Base-by-base conservation (phyloP, 2,113 vertebrate species). In the Puntigrus tetrazona region DNA sequence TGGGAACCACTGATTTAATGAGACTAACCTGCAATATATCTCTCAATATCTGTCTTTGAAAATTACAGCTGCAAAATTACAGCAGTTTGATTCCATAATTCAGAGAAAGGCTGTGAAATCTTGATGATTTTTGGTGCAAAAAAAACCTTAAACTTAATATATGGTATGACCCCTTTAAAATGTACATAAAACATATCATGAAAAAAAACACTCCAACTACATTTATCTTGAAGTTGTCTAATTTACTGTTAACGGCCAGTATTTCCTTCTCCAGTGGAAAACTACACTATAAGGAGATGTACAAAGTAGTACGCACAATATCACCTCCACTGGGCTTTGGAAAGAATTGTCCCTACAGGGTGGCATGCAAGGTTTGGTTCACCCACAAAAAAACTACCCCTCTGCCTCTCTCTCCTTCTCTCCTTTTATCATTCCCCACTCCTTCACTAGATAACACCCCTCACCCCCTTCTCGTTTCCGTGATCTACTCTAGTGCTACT, bases 271-370 rank as follows among this genome's bases (percentile, higher is more conserved):
- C 92, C 96, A 99, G 97, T 93, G 98, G 97, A 94, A 98, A 96
- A 95, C 95, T 99, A 93, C 97, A 96, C 93, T 99, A 99, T 98
- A 99, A 98, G 97, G 97, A 99, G 95, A 99, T 99, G 97, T 99
- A 99, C 97, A 98, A 97, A 97, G 97, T 99, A 97, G 97, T 98
- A 92, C 97, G 97, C 95, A 95, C 96, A 94, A 98, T 99, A 96
- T 97, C 97, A 88, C 98, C 98, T 92, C 98, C 98, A 94, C 96
- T 99, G 96, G 98, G 98, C 95, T 98, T 99, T 96, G 98, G 98
- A 96, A 97, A 98, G 96, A 98, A 99, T 95, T 99, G 98, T 95
- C 98, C 98, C 90, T 97, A 98, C 97, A 98, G 97, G 96, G 97
- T 99, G 96, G 98, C 98, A 91, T 99, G 97, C 98, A 99, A 99